Conservation (phyloP, 2,797 vertebrate genomes). For the Merluccius polli region DNA sequence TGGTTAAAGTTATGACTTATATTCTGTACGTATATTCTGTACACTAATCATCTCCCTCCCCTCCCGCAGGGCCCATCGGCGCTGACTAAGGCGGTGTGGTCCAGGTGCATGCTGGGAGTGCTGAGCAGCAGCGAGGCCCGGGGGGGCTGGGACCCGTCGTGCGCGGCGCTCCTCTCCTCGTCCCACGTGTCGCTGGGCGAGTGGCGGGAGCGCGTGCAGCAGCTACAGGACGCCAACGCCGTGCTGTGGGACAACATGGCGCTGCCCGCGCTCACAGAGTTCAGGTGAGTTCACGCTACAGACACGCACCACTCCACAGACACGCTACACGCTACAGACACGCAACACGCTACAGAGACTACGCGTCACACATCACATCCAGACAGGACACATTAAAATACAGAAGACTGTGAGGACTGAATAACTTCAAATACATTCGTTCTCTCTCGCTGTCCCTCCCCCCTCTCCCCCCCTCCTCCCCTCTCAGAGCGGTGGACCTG, state of each 20-base stretch:
- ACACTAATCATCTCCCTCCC: neutral
- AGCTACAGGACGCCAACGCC: constrained; percentile 81
- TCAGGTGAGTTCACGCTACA: constrained; percentile 77
- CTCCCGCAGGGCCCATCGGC: constrained; percentile 82
- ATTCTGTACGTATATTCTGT: neutral
- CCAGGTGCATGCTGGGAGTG: constrained; percentile 87
- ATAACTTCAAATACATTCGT: no score
- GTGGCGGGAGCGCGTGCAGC: constrained; percentile 84
- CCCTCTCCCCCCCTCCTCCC: neutral
- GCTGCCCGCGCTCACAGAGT: constrained; percentile 76
- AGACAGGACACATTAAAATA: no score
- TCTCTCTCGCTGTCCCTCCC: no score
- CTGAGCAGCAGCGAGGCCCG: constrained; percentile 74
- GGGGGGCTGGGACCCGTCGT: constrained; percentile 76
- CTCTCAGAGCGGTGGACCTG: constrained; percentile 75
- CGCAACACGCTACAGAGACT: neutral
- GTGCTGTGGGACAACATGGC: constrained; percentile 89
- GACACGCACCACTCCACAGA: neutral
- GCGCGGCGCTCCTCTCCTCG: constrained; percentile 74
- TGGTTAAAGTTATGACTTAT: no score
- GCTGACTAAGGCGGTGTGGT: constrained; percentile 86
- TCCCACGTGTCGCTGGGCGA: constrained; percentile 85
- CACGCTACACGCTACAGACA: neutral
- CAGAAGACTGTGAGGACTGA: no score
- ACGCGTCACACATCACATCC: no score